Conservation (phyloP, 2,113 vertebrate species). For the Heterochromis multidens region DNA sequence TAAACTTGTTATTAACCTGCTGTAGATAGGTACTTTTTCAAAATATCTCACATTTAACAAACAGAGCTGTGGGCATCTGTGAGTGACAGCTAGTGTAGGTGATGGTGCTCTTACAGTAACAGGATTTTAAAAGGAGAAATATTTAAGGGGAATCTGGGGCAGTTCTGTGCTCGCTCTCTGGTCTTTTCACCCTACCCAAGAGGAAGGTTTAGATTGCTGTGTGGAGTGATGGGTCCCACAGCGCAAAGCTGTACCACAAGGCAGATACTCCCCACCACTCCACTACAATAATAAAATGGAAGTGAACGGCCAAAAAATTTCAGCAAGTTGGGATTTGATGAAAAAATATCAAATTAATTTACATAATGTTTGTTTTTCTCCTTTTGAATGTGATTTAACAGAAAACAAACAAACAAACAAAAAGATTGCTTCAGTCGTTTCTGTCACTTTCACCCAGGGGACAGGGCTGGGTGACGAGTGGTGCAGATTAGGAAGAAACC, state of each 20-base stretch:
- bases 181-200: slow-evolving; percentile 36
- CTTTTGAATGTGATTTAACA: background rate
- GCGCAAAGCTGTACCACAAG: slow-evolving; percentile 4
- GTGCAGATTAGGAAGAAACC: slow-evolving; percentile 15
- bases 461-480: slow-evolving; percentile 20
- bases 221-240: slow-evolving; percentile 53
- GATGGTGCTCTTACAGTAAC: background rate
- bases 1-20: slow-evolving; percentile 5
- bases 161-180: slow-evolving; percentile 27
- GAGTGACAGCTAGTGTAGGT: background rate
- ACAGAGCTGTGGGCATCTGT: slow-evolving; percentile 15
- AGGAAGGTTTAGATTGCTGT: slow-evolving; percentile 37
- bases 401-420: background rate
- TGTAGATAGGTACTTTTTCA: background rate
- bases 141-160: slow-evolving; percentile 24
- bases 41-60: slow-evolving; percentile 8
- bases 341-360: background rate
- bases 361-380: background rate
- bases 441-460: background rate
- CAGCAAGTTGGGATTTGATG: background rate
- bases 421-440: background rate
- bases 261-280: slow-evolving; percentile 20
- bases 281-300: slow-evolving; percentile 18
- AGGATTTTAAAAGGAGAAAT: background rate
- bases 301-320: background rate